These are phyloP conservation scores for Epizoanthus stellaris DNA, from an alignment of 92 coral and sea anemone genomes.

Conservation along the genomic window DNA sequence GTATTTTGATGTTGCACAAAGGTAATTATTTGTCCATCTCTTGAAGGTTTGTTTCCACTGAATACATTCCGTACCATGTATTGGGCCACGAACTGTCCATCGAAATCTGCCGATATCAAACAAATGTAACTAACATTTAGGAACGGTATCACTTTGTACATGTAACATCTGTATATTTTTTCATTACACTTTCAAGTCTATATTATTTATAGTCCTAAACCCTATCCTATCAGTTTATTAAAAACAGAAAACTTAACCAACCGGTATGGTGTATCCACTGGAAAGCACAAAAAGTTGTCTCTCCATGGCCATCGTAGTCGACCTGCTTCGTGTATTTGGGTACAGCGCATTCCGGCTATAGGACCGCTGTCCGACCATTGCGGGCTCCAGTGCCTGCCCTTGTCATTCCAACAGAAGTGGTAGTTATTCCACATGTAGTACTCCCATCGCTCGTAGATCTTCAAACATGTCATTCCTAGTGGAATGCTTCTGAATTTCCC, in stretches of 20 bases:
- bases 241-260: neutral
- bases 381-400: slow-evolving; percentile 27
- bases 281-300: slow-evolving; percentile 44
- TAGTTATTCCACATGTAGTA: slow-evolving; percentile 1
- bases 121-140: neutral
- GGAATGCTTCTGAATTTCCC: slow-evolving; percentile 13
- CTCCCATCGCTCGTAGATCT: slow-evolving; percentile 24
- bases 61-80: slow-evolving; percentile 11
- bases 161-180: no score
- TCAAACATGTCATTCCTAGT: slow-evolving; percentile 20
- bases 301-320: slow-evolving; percentile 21
- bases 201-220: no score
- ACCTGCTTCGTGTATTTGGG: slow-evolving; percentile 29
- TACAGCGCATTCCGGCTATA: slow-evolving; percentile 37
- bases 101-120: slow-evolving; percentile 8
- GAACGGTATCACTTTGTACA: neutral
- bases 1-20: slow-evolving; percentile 23
- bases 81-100: slow-evolving; percentile 29
- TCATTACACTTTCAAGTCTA: no score
- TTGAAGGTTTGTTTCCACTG: slow-evolving; percentile 23
- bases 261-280: slow-evolving; percentile 28
- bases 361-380: slow-evolving; percentile 44
- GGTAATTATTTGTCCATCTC: slow-evolving; percentile 28
- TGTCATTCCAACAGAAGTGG: slow-evolving; percentile 32
- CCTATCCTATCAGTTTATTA: no score